Percentiles rank a stretch among this genome's conserved stretches.
Evolutionary conservation across 2,888 invertebrate species (phyloP).

Genomic region (Clanis bilineata): DNA sequence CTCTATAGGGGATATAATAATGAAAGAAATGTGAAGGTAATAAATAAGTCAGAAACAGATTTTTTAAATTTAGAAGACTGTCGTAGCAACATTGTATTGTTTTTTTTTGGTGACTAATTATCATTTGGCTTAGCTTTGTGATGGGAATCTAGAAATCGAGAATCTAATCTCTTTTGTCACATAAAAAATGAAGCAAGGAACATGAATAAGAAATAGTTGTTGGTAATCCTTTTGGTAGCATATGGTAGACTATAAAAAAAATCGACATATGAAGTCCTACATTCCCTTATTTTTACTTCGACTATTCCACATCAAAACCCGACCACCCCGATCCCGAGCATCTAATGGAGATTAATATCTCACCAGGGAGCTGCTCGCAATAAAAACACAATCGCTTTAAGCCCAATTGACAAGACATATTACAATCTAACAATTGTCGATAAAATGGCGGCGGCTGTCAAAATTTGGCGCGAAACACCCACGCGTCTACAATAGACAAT

Average conservation of each 20-base stretch:
- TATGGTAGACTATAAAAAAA: background rate
- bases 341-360: slow-evolving; percentile 34
- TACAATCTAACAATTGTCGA: slow-evolving; percentile 15
- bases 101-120: too few relatives aligned
- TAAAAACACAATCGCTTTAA: slow-evolving; percentile 78
- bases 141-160: too few relatives aligned
- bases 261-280: background rate
- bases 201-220: too few relatives aligned
- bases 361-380: slow-evolving; percentile 64
- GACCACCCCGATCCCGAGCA: background rate
- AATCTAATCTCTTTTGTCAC: too few relatives aligned
- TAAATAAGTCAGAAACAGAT: too few relatives aligned
- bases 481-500: slow-evolving; percentile 18
- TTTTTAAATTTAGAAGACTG: too few relatives aligned
- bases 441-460: slow-evolving; percentile 52
- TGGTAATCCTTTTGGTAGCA: too few relatives aligned
- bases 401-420: slow-evolving; percentile 64
- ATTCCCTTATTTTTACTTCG: background rate
- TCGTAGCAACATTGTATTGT: too few relatives aligned
- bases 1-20: too few relatives aligned
- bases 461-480: slow-evolving; percentile 48
- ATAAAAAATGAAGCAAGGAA: too few relatives aligned
- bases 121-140: too few relatives aligned
- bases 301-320: background rate
- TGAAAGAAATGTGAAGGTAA: too few relatives aligned